Evolutionary conservation across 2,113 vertebrate species (phyloP).

Genomic region (Chelonoidis abingdonii): DNA sequence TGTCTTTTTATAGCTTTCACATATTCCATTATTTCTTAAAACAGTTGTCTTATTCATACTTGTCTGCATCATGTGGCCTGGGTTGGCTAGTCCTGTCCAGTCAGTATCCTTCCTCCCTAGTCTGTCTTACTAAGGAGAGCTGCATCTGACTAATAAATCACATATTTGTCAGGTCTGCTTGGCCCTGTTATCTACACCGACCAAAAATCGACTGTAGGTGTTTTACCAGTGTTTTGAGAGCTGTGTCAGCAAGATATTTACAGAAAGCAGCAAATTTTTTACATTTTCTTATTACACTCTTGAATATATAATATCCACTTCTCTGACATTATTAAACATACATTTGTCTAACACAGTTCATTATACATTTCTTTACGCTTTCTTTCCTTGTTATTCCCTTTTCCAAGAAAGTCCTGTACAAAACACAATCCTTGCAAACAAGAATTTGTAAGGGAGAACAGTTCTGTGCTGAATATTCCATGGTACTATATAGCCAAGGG

Average conservation of each 20-base stretch:
- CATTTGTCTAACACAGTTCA: background rate
- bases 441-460: background rate
- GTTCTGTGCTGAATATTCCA: background rate
- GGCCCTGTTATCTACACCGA: background rate
- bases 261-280: background rate
- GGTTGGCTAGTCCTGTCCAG: background rate
- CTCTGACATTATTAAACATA: background rate
- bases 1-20: no score
- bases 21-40: no score
- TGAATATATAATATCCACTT: background rate
- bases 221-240: background rate
- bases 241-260: background rate
- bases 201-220: background rate
- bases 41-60: background rate
- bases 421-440: accelerated
- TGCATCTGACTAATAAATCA: background rate
- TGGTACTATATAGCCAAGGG: background rate
- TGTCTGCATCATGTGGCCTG: background rate
- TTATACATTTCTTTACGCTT: background rate
- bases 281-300: background rate
- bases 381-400: background rate
- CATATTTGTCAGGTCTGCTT: background rate
- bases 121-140: background rate
- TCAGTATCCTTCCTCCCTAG: background rate
- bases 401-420: background rate